Percentiles rank a stretch among this genome's conserved stretches.
Conservation (phyloP, 1,140 invertebrate species). For the Sminthurinus signatus region DNA sequence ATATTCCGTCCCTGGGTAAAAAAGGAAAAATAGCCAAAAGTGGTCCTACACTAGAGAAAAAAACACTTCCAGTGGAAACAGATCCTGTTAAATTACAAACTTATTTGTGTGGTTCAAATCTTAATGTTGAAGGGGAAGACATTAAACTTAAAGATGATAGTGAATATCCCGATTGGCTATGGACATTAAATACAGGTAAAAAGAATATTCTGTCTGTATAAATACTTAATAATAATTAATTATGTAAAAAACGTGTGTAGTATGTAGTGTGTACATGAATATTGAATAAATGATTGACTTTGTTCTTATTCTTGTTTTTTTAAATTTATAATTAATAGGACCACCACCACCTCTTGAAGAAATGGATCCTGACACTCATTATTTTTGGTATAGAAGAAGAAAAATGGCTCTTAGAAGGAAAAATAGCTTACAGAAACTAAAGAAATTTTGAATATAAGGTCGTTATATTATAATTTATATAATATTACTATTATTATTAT, state of each 20-base stretch:
- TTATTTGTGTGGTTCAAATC: constrained; percentile 80
- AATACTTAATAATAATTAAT: too few relatives aligned
- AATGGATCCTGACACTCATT: constrained; percentile 67
- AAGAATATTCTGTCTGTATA: too few relatives aligned
- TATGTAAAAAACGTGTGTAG: too few relatives aligned
- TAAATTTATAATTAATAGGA: constrained; percentile 46
- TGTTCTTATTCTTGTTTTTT: neutral
- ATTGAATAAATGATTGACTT: too few relatives aligned
- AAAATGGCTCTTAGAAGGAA: constrained; percentile 56
- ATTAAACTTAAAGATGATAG: constrained; percentile 72
- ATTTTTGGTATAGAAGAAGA: constrained; percentile 69
- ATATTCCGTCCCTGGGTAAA: constrained; percentile 16
- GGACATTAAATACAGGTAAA: constrained; percentile 59
- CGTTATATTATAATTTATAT: too few relatives aligned
- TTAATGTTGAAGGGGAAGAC: constrained; percentile 68
- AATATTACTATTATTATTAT: too few relatives aligned
- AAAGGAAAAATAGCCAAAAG: constrained; percentile 50
- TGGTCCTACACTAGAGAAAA: constrained; percentile 58
- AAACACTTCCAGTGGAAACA: constrained; percentile 73
- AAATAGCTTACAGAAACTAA: constrained; percentile 54
- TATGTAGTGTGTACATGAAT: too few relatives aligned
- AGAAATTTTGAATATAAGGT: constrained; percentile 52
- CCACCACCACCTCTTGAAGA: constrained; percentile 59
- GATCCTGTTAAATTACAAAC: constrained; percentile 71
- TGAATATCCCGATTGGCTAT: constrained; percentile 92